Base-by-base conservation (phyloP, 2,888 invertebrate species). In the Megalurothrips usitatus region DNA sequence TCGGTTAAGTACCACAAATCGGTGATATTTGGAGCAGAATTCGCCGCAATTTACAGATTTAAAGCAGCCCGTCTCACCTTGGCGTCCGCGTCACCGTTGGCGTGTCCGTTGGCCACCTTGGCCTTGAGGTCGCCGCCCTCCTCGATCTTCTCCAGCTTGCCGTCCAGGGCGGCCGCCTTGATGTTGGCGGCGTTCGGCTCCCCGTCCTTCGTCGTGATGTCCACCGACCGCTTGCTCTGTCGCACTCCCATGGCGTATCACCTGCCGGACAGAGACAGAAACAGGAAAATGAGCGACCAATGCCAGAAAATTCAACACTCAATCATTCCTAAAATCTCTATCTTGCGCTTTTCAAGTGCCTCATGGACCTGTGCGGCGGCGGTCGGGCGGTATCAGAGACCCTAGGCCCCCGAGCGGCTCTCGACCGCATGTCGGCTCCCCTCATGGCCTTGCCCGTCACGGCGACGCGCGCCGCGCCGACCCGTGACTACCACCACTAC, bases 141-240 rank as follows among this genome's bases (percentile, higher is more conserved):
- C 82, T 93, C 94, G 85, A 94, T 92, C 88, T 92, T 92, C 87
- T 94, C 94, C 83, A 94, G 89, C 87, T 93, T 93, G 81, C 89
- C 90, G 81, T 87, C 87, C 79, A 87, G 86, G 82, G 86, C 85
- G 81, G 86, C 86, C 26, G 86, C 86, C 48, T 86, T 86, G 83
- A 89, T 89, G 83, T 93, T 93, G 85, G 90, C 91, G 82, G 90
- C 90, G 80, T 90, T 90, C 79, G 83, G 81, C 82, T 83, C 84
- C 47, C 85, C 86, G 80, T 86, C 87, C 68, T 75, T 75, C 68
- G 68, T 75, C 68, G 68, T 26, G 68, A 75, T 75, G 26, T 75
- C 68, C 26, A 75, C 68, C 26, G 68, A 75, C 68, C 85, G 80
- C 83, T 85, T 85, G 81, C 84, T 85, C 82, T 85, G 84, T 83